phyloP scores from a whole-genome alignment of 1,140 invertebrate species.

The Muscidifurax raptorellus region DNA sequence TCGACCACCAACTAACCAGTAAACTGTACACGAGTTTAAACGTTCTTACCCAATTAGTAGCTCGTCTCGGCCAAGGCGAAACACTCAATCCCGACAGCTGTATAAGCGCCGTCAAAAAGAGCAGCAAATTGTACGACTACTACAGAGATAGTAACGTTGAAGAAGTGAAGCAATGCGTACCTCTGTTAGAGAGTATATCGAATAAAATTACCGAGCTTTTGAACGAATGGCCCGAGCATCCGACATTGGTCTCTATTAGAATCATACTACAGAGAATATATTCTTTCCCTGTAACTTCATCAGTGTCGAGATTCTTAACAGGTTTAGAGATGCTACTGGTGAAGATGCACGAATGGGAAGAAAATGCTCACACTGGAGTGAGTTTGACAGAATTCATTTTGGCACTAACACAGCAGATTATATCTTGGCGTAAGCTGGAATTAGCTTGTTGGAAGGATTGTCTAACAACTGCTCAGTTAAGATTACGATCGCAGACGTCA shows the following conservation, averaged over 20 bases:
- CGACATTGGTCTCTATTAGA: constrained; percentile 85
- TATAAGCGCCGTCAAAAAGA: neutral
- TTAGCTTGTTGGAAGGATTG: constrained; percentile 90
- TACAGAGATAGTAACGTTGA: constrained; percentile 90
- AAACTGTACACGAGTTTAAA: constrained; percentile 77
- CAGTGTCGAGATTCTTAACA: constrained; percentile 91
- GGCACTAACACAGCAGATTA: constrained; percentile 86
- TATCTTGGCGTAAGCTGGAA: constrained; percentile 94
- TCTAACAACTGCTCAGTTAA: constrained; percentile 80
- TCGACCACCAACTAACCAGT: constrained; percentile 75
- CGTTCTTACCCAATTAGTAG: constrained; percentile 66
- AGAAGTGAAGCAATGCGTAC: constrained; percentile 84
- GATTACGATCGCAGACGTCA: constrained; percentile 79
- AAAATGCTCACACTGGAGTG: constrained; percentile 90
- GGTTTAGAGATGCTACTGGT: constrained; percentile 92
- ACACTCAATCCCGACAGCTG: neutral
- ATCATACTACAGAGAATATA: constrained; percentile 85
- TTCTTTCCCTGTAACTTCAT: constrained; percentile 86
- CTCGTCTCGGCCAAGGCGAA: constrained; percentile 48
- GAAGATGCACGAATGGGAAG: constrained; percentile 93
- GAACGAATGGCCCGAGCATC: constrained; percentile 92
- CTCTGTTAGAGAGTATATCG: constrained; percentile 81
- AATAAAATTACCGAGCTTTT: constrained; percentile 82
- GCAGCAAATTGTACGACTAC: constrained; percentile 81
- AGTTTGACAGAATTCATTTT: constrained; percentile 84